A percentile compares a stretch with the other conserved stretches of the same genome.
phyloP scores from a whole-genome alignment of 2,888 invertebrate genomes.

The Isotomurus palustris region DNA sequence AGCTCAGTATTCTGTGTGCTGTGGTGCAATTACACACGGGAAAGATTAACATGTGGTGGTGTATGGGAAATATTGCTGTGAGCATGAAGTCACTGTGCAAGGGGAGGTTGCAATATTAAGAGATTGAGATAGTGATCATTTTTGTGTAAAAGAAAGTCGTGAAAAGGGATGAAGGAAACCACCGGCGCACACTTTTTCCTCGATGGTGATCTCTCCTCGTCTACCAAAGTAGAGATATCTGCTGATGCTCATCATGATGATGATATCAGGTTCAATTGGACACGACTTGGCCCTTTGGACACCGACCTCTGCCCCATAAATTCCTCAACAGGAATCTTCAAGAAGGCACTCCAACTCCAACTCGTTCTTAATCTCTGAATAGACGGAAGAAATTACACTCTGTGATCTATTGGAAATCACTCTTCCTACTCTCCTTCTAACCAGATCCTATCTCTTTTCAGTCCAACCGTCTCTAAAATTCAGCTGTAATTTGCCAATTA shows the following conservation, averaged over 20 bases:
- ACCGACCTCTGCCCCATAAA: slow-evolving; percentile 27
- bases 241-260: slow-evolving; percentile 1
- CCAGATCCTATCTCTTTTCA: too few species aligned
- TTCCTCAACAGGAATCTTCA: slow-evolving; percentile 12
- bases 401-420: slow-evolving; percentile 3
- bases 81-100: too few species aligned
- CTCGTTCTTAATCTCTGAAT: too few species aligned
- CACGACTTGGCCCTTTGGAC: slow-evolving; percentile 32
- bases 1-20: too few species aligned
- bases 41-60: too few species aligned
- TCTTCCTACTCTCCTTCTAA: too few species aligned
- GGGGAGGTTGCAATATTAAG: not conserved
- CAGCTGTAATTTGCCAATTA: too few species aligned
- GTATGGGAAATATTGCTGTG: too few species aligned
- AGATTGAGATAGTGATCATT: not conserved
- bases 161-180: slow-evolving; percentile 10
- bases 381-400: not conserved
- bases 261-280: slow-evolving; percentile 20
- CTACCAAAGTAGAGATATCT: too few species aligned
- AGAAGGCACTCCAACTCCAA: too few species aligned
- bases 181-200: slow-evolving; percentile 24
- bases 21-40: too few species aligned
- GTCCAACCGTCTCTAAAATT: too few species aligned
- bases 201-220: not conserved
- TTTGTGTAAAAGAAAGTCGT: slow-evolving; percentile 12